A percentile compares a stretch with the other conserved stretches of the same genome.
These are phyloP conservation scores for Micronisus gabar DNA, from an alignment of 2,113 vertebrate genomes.

Conservation along the genomic window DNA sequence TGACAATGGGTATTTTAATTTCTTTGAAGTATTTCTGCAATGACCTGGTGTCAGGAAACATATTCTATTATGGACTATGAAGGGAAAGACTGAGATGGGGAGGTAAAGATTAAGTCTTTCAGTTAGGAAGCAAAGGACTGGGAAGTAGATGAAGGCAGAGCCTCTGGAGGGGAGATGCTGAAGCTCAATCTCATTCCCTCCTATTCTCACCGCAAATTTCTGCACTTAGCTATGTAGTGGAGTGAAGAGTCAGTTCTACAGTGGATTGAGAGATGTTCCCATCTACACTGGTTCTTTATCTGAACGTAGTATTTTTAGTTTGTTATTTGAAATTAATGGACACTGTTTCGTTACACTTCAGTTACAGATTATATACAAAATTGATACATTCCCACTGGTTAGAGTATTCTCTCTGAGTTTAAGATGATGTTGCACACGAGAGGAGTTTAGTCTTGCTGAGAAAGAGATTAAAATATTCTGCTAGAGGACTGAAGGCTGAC, in stretches of 20 bases:
- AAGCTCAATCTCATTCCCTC: neutral
- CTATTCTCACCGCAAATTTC: neutral
- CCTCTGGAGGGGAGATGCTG: neutral
- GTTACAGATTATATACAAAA: neutral
- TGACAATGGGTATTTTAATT: neutral
- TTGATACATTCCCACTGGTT: neutral
- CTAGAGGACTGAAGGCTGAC: neutral
- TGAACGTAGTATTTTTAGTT: neutral
- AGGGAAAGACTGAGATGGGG: neutral
- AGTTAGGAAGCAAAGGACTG: neutral
- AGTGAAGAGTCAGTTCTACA: neutral
- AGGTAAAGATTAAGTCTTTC: neutral
- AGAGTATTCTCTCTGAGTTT: neutral
- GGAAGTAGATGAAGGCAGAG: neutral
- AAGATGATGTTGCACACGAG: neutral
- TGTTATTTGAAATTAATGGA: neutral
- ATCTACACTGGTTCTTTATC: neutral
- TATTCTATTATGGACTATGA: neutral
- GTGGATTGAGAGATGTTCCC: neutral
- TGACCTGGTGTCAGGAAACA: neutral
- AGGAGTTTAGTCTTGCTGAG: neutral
- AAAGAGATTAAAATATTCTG: neutral
- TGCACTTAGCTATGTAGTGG: neutral
- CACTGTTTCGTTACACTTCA: neutral
- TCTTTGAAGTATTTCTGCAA: neutral